Evolutionary conservation across 1,140 invertebrate species (phyloP).

Genomic region (Latrodectus geometricus): DNA sequence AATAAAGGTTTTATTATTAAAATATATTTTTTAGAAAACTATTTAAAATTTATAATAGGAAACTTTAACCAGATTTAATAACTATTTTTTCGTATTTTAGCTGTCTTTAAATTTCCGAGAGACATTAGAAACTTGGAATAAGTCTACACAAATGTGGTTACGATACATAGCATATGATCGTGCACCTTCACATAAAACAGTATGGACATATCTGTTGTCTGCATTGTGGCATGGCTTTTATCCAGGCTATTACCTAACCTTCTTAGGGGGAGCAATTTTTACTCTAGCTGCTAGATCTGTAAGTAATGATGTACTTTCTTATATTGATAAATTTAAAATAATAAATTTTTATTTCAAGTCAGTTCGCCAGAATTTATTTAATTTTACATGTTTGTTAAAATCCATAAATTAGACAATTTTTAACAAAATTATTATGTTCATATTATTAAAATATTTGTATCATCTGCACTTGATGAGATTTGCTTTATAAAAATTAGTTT

Average conservation of each 20-base stretch:
- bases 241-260: slow-evolving; percentile 97
- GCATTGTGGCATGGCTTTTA: slow-evolving; percentile 98
- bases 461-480: too few relatives aligned
- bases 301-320: slow-evolving; percentile 65
- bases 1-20: too few relatives aligned
- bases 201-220: slow-evolving; percentile 86
- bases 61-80: background rate
- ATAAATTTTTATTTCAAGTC: too few relatives aligned
- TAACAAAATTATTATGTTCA: too few relatives aligned
- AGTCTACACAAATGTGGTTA: slow-evolving; percentile 90
- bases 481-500: too few relatives aligned
- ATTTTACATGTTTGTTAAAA: too few relatives aligned
- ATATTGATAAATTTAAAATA: too few relatives aligned
- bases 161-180: slow-evolving; percentile 88
- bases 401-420: too few relatives aligned
- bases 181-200: slow-evolving; percentile 69
- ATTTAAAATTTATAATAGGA: background rate
- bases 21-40: too few relatives aligned
- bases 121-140: slow-evolving; percentile 91
- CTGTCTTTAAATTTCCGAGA: slow-evolving; percentile 78
- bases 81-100: slow-evolving; percentile 17
- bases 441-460: too few relatives aligned
- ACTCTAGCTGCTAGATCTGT: slow-evolving; percentile 85
- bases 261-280: slow-evolving; percentile 87
- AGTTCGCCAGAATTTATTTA: too few relatives aligned